Percentiles rank a stretch among this genome's conserved stretches.
phyloP scores from a whole-genome alignment of 2,113 vertebrate species.

The Heliornis fulica region DNA sequence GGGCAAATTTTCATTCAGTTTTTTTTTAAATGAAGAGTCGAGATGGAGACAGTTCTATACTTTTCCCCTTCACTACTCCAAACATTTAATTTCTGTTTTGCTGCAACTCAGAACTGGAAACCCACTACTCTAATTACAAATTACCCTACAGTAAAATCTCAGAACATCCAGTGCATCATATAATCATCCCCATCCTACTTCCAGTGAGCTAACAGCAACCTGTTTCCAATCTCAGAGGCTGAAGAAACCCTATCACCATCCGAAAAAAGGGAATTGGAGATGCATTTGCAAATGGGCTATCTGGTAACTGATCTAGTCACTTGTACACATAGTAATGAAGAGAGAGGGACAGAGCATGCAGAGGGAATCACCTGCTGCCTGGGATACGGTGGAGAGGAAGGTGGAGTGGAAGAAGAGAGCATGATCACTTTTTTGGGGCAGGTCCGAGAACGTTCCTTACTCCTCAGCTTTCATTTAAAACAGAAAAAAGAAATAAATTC shows the following conservation, averaged over 20 bases:
- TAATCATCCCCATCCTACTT: background rate
- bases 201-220: background rate
- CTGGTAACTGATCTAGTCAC: background rate
- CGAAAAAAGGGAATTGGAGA: background rate
- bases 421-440: slow-evolving; percentile 99
- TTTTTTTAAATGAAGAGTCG: background rate
- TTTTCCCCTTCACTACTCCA: background rate
- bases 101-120: background rate
- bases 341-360: slow-evolving; percentile 67
- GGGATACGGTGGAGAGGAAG: slow-evolving; percentile 75
- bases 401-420: slow-evolving; percentile 84
- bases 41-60: background rate
- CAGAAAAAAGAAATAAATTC: slow-evolving; percentile 4
- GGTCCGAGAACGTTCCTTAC: slow-evolving; percentile 83
- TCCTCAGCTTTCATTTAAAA: slow-evolving; percentile 83
- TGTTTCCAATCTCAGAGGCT: background rate
- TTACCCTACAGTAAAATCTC: background rate
- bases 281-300: background rate
- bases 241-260: background rate
- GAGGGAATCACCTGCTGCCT: slow-evolving; percentile 87
- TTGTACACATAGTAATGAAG: slow-evolving; percentile 21
- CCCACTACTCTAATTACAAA: background rate
- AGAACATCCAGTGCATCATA: background rate
- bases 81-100: background rate
- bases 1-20: background rate